Evolutionary conservation across 2,888 invertebrate genomes (phyloP), one percentile per base, ranked within the genome.

Genomic region (Hemicrepidius hirtus): DNA sequence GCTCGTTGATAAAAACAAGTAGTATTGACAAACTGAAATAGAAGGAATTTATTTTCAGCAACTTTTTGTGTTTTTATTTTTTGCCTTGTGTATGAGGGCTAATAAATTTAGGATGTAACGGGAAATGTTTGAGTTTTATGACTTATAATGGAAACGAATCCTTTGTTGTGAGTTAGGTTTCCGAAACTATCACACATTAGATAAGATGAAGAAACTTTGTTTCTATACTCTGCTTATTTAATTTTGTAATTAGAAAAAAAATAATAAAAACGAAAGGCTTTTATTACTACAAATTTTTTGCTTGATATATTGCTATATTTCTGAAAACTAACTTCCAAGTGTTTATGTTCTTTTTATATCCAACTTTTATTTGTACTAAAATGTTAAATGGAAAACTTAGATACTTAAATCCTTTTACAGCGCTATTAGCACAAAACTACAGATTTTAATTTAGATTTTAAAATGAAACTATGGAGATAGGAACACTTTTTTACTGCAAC

Each of bases 361-460:
- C n/a, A 37, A 35, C 18, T 35, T 57, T 57, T 32, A 57, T 57
- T 57, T 57, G 57, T 18, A 37, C 16, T 57, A 57, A 57, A 57
- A 57, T 57, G 57, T 35, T 20, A 32, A 37, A 21, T 37, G 21
- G 6, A 37, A 57, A 57, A 37, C 13, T 18, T 35, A 18, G 32
- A 32, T 57, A 37, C 57, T 18, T 5, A 37, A 57, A 32, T 37
- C 12, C 12, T 57, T 57, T 24, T 21, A 57, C 37, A 3, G 13
- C 20, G 57, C 35, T 3, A 16, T 57, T 57, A 57, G 28, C 13
- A 2, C 24, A 35, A 18, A 32, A 37, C 35, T 13, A 37, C 18
- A 57, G 57, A 57, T 57, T 57, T 32, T 57, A 57, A 57, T 57
- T 57, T 57, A 57, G 57, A 57, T 57, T 37, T 46, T 18, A 16